phyloP scores from a whole-genome alignment of 2,888 invertebrate genomes.

The Torymus auratus region DNA sequence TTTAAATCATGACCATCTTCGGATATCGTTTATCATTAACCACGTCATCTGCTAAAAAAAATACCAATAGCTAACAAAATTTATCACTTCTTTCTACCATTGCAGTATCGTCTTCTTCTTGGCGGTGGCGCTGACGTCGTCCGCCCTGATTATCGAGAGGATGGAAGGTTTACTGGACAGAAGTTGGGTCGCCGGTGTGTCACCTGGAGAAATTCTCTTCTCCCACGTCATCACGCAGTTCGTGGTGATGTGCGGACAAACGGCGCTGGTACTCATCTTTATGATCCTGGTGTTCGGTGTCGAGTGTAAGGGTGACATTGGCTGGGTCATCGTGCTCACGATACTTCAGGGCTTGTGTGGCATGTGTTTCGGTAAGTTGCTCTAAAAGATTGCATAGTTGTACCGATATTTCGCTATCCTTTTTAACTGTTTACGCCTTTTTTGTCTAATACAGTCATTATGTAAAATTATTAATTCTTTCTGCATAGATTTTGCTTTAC shows the following conservation, averaged over 20 bases:
- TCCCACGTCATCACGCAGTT: conserved; percentile 96
- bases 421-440: too few species aligned
- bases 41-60: too few species aligned
- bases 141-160: conserved; percentile 92
- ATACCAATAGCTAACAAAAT: too few species aligned
- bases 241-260: conserved; percentile 96
- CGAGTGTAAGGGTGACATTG: conserved; percentile 91
- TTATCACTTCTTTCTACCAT: conserved; percentile 44
- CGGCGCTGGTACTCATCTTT: conserved; percentile 91
- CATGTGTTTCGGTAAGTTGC: conserved; percentile 91
- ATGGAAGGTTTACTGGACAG: conserved; percentile 94
- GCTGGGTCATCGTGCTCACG: conserved; percentile 90
- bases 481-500: too few species aligned
- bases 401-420: too few species aligned
- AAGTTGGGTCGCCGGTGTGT: conserved; percentile 95
- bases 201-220: conserved; percentile 93
- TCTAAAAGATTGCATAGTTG: too few species aligned
- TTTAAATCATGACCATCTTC: too few species aligned
- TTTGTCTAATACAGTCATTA: too few species aligned
- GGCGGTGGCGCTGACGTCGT: conserved; percentile 95
- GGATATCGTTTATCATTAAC: too few species aligned
- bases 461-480: too few species aligned
- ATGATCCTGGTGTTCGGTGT: conserved; percentile 94
- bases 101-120: conserved; percentile 96
- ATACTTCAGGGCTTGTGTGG: conserved; percentile 95